Base-by-base conservation (phyloP, 2,888 invertebrate genomes). In the Lithophane semibrunnea region DNA sequence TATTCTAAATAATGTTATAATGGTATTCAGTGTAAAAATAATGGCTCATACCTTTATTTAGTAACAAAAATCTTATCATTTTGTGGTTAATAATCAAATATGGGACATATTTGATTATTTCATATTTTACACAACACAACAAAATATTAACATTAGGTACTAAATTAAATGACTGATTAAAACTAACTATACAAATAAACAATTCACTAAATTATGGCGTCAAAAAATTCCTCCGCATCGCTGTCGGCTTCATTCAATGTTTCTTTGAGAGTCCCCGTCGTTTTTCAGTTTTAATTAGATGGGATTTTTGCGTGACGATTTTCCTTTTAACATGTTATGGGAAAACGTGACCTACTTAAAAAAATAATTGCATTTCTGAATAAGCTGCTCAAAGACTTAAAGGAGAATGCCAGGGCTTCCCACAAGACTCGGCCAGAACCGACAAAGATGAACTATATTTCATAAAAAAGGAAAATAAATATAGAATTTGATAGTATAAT, bases 361-460 rank as follows among this genome's bases (percentile, higher is more conserved):
- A 29, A 64, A 60, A 49, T 75, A 75, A 80, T 73, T 84, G 67
- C 68, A 75, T 76, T 73, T 78, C 61, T 61, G 42, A 68, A 73
- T 77, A 71, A 85, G 76, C 85, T 66, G 29, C 24, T 67, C 79
- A 72, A 79, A 81, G 73, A 80, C 18, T 81, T 70, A 44, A 54
- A 74, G n/a, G n/a, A n/a, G n/a, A n/a, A n/a, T n/a, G n/a, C n/a
- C n/a, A n/a, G n/a, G n/a, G n/a, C n/a, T n/a, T n/a, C n/a, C n/a
- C n/a, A n/a, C n/a, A n/a, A n/a, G n/a, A n/a, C n/a, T n/a, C n/a
- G n/a, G n/a, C n/a, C n/a, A n/a, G n/a, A n/a, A n/a, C n/a, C n/a
- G n/a, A n/a, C n/a, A n/a, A n/a, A n/a, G n/a, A n/a, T n/a, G n/a
- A n/a, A n/a, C n/a, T n/a, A n/a, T n/a, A n/a, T n/a, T n/a, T n/a